Evolutionary conservation across 2,113 vertebrate genomes (phyloP).

Genomic region (Neogale vison): DNA sequence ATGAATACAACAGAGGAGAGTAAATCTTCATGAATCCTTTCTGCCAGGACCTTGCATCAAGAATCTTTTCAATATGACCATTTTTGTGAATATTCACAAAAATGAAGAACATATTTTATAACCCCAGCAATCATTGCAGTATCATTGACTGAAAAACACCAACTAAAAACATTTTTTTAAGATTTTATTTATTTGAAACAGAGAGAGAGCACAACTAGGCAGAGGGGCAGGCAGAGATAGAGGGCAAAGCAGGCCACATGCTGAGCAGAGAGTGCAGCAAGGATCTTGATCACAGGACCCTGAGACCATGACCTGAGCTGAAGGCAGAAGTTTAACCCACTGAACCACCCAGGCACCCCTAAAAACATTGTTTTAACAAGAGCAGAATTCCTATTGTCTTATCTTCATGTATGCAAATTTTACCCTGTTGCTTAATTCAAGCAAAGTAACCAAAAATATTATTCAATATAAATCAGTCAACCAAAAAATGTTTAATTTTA

Average conservation of each 20-base stretch:
- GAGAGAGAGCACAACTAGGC: no score
- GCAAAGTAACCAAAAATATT: not conserved
- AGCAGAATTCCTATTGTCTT: not conserved
- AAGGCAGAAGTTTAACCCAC: no score
- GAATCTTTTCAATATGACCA: not conserved
- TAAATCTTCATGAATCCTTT: not conserved
- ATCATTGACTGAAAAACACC: not conserved
- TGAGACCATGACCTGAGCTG: no score
- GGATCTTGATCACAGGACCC: no score
- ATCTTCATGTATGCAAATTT: conserved; percentile 17
- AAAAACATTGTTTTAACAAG: not conserved
- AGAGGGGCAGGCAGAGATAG: no score
- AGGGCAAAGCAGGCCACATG: no score
- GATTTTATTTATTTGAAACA: no score
- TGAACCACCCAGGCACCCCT: no score
- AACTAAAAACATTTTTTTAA: not conserved
- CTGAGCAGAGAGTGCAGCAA: no score
- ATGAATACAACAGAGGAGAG: not conserved
- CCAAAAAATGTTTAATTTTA: not conserved
- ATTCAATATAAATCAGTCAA: not conserved
- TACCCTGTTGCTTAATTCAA: not conserved
- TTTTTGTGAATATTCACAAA: not conserved
- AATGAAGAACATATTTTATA: not conserved
- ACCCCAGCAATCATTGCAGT: not conserved
- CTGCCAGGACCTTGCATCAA: not conserved